A percentile compares a stretch with the other conserved stretches of the same genome.
Conservation (phyloP, 2,113 vertebrate genomes). For the Sceloporus tristichus region DNA sequence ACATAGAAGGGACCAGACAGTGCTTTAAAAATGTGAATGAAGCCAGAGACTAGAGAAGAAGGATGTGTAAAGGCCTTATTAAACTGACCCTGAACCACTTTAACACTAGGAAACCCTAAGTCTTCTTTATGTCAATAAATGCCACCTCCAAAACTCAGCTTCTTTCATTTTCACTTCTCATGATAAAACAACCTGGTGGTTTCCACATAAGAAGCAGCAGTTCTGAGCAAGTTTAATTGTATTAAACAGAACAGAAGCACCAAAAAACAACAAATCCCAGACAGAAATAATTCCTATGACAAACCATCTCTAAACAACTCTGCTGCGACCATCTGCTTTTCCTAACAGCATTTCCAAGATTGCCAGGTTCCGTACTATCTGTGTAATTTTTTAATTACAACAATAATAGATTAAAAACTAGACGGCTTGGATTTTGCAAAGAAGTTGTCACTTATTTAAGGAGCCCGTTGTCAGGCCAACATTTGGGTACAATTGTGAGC, state of each 20-base stretch:
- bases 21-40: slow-evolving; percentile 33
- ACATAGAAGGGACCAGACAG: neutral
- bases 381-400: slow-evolving; percentile 44
- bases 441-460: slow-evolving; percentile 2
- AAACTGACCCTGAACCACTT: slow-evolving; percentile 78
- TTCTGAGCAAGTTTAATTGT: slow-evolving; percentile 57
- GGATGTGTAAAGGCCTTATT: slow-evolving; percentile 73
- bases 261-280: slow-evolving; percentile 47
- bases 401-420: neutral
- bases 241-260: slow-evolving; percentile 61
- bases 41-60: neutral
- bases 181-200: slow-evolving; percentile 50
- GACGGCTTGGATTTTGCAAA: neutral
- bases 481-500: neutral
- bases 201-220: slow-evolving; percentile 27
- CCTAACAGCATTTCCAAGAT: slow-evolving; percentile 58
- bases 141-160: accelerated
- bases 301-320: slow-evolving; percentile 68
- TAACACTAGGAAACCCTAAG: slow-evolving; percentile 42
- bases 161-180: slow-evolving; percentile 51
- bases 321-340: slow-evolving; percentile 64
- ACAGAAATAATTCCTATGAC: slow-evolving; percentile 68
- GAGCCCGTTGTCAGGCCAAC: neutral
- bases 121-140: slow-evolving; percentile 46
- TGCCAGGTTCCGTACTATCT: slow-evolving; percentile 56